Evolutionary conservation across 2,888 invertebrate species (phyloP), one percentile per base, ranked within the genome.

Genomic region (Thysanoteuthis rhombus): DNA sequence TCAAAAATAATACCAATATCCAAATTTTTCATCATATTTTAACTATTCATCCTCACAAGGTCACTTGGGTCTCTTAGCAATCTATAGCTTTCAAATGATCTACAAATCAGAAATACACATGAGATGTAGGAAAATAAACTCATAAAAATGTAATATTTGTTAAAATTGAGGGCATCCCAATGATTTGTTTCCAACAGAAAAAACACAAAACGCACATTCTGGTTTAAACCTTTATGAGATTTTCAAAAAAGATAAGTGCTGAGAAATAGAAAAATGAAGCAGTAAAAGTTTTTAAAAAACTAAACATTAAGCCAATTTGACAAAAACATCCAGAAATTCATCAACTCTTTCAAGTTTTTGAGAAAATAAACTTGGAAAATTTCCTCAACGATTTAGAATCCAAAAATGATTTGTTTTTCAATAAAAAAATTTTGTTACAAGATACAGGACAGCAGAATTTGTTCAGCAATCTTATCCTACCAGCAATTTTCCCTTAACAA

Each of bases 21-120:
- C n/a, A n/a, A n/a, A n/a, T n/a, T 52, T 52, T 52, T 22, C 3
- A 22, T 52, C 52, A 52, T 25, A 22, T 52, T 52, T 52, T 52
- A 25, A 52, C 75, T n/a, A 75, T 75, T 75, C 12, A n/a, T 19
- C 22, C 58, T 58, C 58, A 75, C 75, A 75, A 75, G 75, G 75
- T 75, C 75, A 75, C 75, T 75, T 75, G 75, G 75, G 75, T 75
- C n/a, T 75, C 75, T 75, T 75, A 75, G 75, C 75, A n/a, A 75
- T n/a, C n/a, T n/a, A n/a, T n/a, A 16, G 19, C n/a, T 75, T 75
- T 8, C 75, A 75, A 75, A 75, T n/a, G 32, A 75, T 75, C 75
- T 75, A 75, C 75, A 75, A 75, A 75, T 75, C 32, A 58, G 58
- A 58, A 28, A 19, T 28, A 58, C 2, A 58, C 58, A 28, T 58